A percentile compares a stretch with the other conserved stretches of the same genome.
Evolutionary conservation across 2,797 vertebrate species (phyloP).

Genomic region (Petrocephalus schoutedeni): DNA sequence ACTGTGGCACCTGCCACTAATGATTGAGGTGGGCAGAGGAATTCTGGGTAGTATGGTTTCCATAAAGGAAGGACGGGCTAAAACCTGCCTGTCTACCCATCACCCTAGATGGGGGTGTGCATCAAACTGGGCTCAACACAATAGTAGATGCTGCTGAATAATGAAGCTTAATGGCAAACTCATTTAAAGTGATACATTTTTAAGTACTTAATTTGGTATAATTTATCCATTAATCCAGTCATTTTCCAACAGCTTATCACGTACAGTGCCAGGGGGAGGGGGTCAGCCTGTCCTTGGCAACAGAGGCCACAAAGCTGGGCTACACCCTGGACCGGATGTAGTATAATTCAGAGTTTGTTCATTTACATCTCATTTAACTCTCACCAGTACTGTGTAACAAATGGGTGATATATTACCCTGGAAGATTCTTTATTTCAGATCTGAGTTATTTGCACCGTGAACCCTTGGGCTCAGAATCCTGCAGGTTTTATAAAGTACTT

Average conservation of each 20-base stretch:
- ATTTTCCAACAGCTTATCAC: background rate
- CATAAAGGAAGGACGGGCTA: background rate
- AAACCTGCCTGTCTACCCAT: background rate
- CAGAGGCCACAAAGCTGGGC: background rate
- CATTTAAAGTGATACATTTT: background rate
- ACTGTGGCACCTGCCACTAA: background rate
- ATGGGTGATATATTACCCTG: background rate
- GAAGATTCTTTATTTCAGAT: background rate
- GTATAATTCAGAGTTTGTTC: background rate
- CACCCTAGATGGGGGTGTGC: background rate
- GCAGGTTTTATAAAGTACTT: background rate
- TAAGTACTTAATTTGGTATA: background rate
- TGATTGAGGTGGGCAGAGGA: background rate
- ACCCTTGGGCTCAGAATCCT: background rate
- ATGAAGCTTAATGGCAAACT: background rate
- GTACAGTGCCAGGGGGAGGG: background rate
- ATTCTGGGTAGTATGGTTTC: constrained; percentile 19
- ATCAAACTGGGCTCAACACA: background rate
- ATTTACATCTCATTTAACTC: background rate
- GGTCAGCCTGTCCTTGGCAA: background rate
- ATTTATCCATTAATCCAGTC: background rate
- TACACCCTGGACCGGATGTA: background rate
- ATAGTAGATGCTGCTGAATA: background rate
- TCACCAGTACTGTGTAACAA: background rate
- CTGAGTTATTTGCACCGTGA: background rate